Percentiles rank a stretch among this genome's conserved stretches.
Evolutionary conservation across 2,888 invertebrate genomes (phyloP).

Genomic region (Drosophila koepferae): DNA sequence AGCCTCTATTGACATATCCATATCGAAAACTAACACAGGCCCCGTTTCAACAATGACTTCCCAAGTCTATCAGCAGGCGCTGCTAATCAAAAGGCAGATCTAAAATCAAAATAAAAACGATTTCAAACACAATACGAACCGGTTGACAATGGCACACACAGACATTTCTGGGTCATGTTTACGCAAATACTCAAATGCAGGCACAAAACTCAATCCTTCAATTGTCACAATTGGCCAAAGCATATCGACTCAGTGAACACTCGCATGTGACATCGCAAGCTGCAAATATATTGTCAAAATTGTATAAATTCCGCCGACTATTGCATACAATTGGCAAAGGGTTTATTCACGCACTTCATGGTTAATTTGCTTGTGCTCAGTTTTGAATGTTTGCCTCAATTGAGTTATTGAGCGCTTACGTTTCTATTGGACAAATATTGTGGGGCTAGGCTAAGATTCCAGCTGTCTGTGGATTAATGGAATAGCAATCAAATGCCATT

Average conservation of each 20-base stretch:
- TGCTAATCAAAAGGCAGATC: constrained; percentile 53
- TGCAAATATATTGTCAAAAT: constrained; percentile 62
- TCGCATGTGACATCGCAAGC: constrained; percentile 45
- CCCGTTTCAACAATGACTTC: constrained; percentile 17
- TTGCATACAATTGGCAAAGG: constrained; percentile 34
- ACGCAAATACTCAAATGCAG: constrained; percentile 53
- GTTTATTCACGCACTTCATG: constrained; percentile 12
- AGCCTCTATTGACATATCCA: constrained; percentile 46
- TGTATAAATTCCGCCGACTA: constrained; percentile 37
- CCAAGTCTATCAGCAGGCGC: constrained; percentile 19
- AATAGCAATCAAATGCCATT: constrained; percentile 9
- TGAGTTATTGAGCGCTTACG: constrained; percentile 28
- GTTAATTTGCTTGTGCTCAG: constrained; percentile 43
- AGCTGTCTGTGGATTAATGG: constrained; percentile 47
- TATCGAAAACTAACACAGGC: constrained; percentile 47
- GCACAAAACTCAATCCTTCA: constrained; percentile 27
- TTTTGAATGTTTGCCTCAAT: constrained; percentile 47
- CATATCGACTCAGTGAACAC: constrained; percentile 14
- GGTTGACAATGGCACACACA: constrained; percentile 36
- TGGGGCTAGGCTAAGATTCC: constrained; percentile 47
- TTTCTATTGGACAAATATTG: constrained; percentile 40
- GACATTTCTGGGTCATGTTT: constrained; percentile 65
- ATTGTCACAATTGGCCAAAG: constrained; percentile 46
- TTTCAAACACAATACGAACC: constrained; percentile 27
- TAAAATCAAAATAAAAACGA: constrained; percentile 35